Evolutionary conservation across 2,113 vertebrate species (phyloP), one percentile per base, ranked within the genome.

Genomic region (Psilopsiagon aymara): DNA sequence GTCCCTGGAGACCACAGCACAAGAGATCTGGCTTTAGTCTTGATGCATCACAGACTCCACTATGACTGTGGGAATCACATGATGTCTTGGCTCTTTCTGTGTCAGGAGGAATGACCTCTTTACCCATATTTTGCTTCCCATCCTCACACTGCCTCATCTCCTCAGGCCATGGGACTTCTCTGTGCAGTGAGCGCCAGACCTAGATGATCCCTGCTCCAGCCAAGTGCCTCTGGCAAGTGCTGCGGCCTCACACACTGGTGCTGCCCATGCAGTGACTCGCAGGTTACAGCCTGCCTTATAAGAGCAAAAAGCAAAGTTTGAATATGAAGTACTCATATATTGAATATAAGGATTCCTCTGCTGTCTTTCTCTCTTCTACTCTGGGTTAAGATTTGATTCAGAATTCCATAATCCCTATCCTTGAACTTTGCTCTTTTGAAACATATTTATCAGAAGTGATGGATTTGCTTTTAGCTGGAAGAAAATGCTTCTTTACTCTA

Each of bases 41-140:
- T 25, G 37, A 9, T 75, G 78, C 90, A 64, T 82, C 90, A 47
- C 66, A 85, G 63, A 13, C 82, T 69, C 55, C n/a, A 3, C 47
- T 51, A n/a, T 68, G 74, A 79, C 90, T 92, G 11, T 9, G 4
- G 90, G 66, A 68, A 62, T 37, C 52, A 73, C 33, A 5, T 13
- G 70, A 69, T 37, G 17, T 57, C 64, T 71, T 90, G 82, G 47
- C 64, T 79, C 79, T 88, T 79, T 88, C 47, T 80, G 52, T 95
- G 88, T 83, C 44, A 77, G 81, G 73, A 92, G 75, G 25, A 88
- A 37, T 76, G 82, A 90, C 94, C 70, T 85, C 85, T 62, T 95
- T 73, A 94, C 90, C 76, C 75, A 20, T 25, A 88, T 92, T 92
- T 76, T 86, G 17, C 59, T 95, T 95, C 62, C 71, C 44, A 41